Percentiles rank a stretch among this genome's conserved stretches.
Evolutionary conservation across 2,113 vertebrate genomes (phyloP).

Genomic region (Campylorhamphus procurvoides): DNA sequence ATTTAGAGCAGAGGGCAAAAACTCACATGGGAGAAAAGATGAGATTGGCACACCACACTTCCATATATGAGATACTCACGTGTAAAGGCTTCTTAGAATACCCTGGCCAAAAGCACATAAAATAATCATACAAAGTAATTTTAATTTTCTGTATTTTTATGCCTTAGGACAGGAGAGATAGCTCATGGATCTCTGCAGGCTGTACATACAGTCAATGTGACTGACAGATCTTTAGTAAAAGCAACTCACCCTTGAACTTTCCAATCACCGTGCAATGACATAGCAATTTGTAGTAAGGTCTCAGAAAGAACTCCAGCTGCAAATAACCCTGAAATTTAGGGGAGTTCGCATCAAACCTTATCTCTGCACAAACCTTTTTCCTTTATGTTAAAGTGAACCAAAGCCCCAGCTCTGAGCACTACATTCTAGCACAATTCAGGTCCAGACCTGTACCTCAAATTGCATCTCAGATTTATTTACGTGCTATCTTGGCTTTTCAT

Average conservation of each 20-base stretch:
- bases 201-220: background rate
- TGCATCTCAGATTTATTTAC: background rate
- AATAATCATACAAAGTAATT: background rate
- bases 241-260: background rate
- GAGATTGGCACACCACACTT: background rate
- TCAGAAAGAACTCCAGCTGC: background rate
- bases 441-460: background rate
- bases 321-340: background rate
- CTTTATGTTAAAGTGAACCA: background rate
- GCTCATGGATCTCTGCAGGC: background rate
- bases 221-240: background rate
- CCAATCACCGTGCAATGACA: background rate
- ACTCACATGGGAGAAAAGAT: background rate
- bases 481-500: background rate
- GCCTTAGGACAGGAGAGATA: background rate
- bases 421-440: background rate
- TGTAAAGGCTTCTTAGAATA: background rate
- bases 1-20: constrained; percentile 22
- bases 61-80: background rate
- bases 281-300: background rate
- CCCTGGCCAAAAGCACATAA: background rate
- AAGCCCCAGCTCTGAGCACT: background rate
- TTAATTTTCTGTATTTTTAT: background rate
- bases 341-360: background rate
- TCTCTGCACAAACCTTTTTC: background rate